Evolutionary conservation across 2,113 vertebrate genomes (phyloP), one percentile per base, ranked within the genome.

Genomic region (Entosphenus tridentatus): DNA sequence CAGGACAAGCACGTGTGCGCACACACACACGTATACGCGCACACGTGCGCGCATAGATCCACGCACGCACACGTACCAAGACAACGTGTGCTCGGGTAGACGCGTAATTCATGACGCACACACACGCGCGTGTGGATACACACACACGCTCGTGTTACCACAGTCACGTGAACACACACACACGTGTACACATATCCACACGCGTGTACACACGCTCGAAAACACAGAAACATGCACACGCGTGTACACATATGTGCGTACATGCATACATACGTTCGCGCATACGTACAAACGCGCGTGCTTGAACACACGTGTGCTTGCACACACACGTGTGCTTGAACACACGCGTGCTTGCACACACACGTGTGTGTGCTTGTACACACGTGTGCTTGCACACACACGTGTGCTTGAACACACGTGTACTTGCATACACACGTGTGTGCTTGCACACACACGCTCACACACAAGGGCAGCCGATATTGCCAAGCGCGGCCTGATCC

Each of bases 1-100:
- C 18, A 18, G 18, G 13, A 62, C 58, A 17, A 13, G 58, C 58
- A 17, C 58, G 58, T 17, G 58, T 17, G 16, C 58, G 16, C 58
- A 62, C 58, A 62, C 58, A 62, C 58, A 62, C 58, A 62, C 58
- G 16, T 17, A 62, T 17, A 62, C 58, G 16, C 58, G 16, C 58
- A 62, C 58, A 62, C 58, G 16, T 17, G 16, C 58, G 16, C 58
- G 16, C 58, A 62, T 17, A 62, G 13, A 62, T 17, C 5, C 58
- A 62, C 58, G 16, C 58, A 39, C 39, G 39, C 39, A 62, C 58
- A 62, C 58, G 16, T 62, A 62, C 58, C 39, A 39, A 39, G 39
- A 39, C 39, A 5, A 62, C 3, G 16, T 17, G 16, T 17, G 16
- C 58, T 2, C 58, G 16, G 13, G 16, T 17, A 8, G 3, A 62